phyloP scores from a whole-genome alignment of 1,140 invertebrate species.

The Microvelia longipes region DNA sequence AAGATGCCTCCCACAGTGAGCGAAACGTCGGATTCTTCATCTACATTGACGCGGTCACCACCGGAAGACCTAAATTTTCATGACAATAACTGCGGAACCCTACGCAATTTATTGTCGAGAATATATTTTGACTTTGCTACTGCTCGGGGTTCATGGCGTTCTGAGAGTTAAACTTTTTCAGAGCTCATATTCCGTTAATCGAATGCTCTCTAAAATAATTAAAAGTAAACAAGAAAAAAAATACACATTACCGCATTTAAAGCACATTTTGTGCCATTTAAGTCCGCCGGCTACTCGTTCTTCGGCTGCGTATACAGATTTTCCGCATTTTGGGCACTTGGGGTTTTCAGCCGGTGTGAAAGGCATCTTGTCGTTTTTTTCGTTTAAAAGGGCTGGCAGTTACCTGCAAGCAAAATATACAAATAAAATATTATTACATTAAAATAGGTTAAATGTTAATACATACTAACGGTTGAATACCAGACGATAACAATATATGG shows the following conservation, averaged over 20 bases:
- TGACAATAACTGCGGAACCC: no score
- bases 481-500: background rate
- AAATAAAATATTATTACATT: background rate
- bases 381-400: background rate
- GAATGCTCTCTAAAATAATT: no score
- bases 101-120: no score
- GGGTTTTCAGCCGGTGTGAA: slow-evolving; percentile 90
- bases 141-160: no score
- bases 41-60: no score
- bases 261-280: slow-evolving; percentile 98
- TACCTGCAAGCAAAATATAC: background rate
- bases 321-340: slow-evolving; percentile 96
- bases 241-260: slow-evolving; percentile 79
- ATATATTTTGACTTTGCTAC: no score
- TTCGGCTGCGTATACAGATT: slow-evolving; percentile 97
- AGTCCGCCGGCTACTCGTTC: slow-evolving; percentile 91
- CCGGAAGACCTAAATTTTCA: no score
- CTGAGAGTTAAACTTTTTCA: no score
- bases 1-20: no score
- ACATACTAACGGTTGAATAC: background rate
- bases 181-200: no score
- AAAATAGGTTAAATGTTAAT: background rate
- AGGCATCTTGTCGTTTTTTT: slow-evolving; percentile 65
- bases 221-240: no score
- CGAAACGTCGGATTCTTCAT: no score